phyloP scores from a whole-genome alignment of 2,888 invertebrate genomes.

The Invenusta paracnida region DNA sequence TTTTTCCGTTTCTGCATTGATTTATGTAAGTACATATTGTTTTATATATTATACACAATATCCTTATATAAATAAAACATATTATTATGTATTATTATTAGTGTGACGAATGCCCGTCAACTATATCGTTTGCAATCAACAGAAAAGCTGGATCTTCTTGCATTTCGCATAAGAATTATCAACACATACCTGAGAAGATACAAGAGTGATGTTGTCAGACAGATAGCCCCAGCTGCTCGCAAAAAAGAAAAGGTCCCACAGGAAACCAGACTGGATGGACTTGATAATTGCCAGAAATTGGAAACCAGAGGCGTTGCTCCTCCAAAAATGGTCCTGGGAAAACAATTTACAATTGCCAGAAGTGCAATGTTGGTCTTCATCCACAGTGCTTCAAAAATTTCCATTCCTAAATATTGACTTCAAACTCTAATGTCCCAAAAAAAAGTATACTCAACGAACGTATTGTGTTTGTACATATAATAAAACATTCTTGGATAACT shows the following conservation, averaged over 20 bases:
- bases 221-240: too few species aligned
- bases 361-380: constrained; percentile 24
- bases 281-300: not conserved
- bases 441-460: too few species aligned
- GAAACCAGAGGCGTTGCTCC: not conserved
- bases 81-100: not conserved
- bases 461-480: too few species aligned
- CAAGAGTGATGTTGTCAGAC: too few species aligned
- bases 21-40: not conserved
- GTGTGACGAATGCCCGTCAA: not conserved
- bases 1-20: not conserved
- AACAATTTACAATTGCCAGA: not conserved
- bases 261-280: not conserved
- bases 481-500: too few species aligned
- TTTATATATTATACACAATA: not conserved
- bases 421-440: too few species aligned
- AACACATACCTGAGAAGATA: not conserved
- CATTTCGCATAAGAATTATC: not conserved
- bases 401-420: too few species aligned
- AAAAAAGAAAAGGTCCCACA: too few species aligned
- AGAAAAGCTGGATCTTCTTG: not conserved
- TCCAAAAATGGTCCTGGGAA: not conserved
- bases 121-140: not conserved
- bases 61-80: not conserved
- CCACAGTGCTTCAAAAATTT: not conserved